These are phyloP conservation scores for Dermolepida albohirtum DNA, from an alignment of 2,888 invertebrate species.

Conservation along the genomic window DNA sequence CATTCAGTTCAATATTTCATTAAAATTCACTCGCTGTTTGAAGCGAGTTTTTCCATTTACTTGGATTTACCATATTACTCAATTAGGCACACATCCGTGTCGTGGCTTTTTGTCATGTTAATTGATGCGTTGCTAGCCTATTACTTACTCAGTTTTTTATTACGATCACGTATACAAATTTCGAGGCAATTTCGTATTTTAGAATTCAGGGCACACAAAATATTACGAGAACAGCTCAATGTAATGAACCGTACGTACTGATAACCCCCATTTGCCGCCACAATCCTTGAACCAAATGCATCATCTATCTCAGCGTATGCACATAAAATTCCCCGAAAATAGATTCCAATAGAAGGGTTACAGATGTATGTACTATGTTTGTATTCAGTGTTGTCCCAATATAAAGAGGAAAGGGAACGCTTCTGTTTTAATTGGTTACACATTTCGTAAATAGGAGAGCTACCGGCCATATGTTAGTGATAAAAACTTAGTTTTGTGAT, in stretches of 20 bases:
- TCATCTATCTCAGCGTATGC: neutral
- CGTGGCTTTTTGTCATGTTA: constrained; percentile 8
- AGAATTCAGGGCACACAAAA: constrained; percentile 19
- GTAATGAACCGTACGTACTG: constrained; percentile 16
- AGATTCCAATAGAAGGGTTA: neutral
- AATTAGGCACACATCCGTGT: constrained; percentile 10
- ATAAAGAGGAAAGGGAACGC: constrained; percentile 2
- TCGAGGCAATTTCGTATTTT: constrained; percentile 19
- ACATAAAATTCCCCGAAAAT: constrained; percentile 20
- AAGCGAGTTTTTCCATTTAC: neutral
- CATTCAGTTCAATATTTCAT: neutral
- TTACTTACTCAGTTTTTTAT: constrained; percentile 4
- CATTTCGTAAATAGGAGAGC: constrained; percentile 12
- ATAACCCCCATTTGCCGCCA: neutral
- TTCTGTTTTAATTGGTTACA: constrained; percentile 33
- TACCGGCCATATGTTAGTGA: constrained; percentile 19
- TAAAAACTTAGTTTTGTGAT: constrained; percentile 24
- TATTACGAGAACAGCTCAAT: constrained; percentile 5
- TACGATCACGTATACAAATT: constrained; percentile 26
- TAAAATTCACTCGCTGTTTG: constrained; percentile 6
- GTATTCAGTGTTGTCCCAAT: neutral
- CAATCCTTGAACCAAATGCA: constrained; percentile 29
- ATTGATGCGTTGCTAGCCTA: constrained; percentile 12
- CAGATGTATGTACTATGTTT: no score
- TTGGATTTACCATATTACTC: constrained; percentile 14